A percentile compares a stretch with the other conserved stretches of the same genome.
phyloP scores from a whole-genome alignment of 1,140 invertebrate species.

The Drosophila mojavensis region DNA sequence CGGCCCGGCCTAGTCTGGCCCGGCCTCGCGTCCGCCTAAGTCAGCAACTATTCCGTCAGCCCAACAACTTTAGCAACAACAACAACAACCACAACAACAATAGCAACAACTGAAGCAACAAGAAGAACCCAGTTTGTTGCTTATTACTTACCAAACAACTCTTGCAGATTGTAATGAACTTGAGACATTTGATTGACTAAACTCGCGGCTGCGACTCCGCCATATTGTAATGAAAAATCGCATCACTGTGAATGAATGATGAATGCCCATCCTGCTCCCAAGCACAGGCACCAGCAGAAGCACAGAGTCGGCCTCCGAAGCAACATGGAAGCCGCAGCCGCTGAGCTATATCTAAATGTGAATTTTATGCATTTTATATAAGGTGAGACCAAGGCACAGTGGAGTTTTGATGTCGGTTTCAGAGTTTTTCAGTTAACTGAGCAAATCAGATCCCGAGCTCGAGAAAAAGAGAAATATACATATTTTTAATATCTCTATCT shows the following conservation, averaged over 20 bases:
- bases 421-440: too few relatives aligned
- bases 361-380: slow-evolving; percentile 79
- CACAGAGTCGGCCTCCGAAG: slow-evolving; percentile 20
- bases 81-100: slow-evolving; percentile 52
- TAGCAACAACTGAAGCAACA: slow-evolving; percentile 37
- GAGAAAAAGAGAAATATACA: too few relatives aligned
- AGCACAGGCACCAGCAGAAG: slow-evolving; percentile 4
- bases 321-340: slow-evolving; percentile 54
- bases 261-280: slow-evolving; percentile 59
- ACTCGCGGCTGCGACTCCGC: slow-evolving; percentile 52
- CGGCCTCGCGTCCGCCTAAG: slow-evolving; percentile 22
- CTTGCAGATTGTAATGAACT: slow-evolving; percentile 75
- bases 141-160: slow-evolving; percentile 80
- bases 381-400: slow-evolving; percentile 64
- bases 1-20: background rate
- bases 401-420: slow-evolving; percentile 3
- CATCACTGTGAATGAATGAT: slow-evolving; percentile 74
- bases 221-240: slow-evolving; percentile 71
- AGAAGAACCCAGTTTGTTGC: slow-evolving; percentile 44
- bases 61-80: slow-evolving; percentile 62
- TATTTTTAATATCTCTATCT: too few relatives aligned
- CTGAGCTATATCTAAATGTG: slow-evolving; percentile 71
- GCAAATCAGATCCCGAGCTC: too few relatives aligned
- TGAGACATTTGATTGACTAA: slow-evolving; percentile 75
- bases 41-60: slow-evolving; percentile 32